phyloP scores from a whole-genome alignment of 2,888 invertebrate species.

The Lasioglossum villosulum region DNA sequence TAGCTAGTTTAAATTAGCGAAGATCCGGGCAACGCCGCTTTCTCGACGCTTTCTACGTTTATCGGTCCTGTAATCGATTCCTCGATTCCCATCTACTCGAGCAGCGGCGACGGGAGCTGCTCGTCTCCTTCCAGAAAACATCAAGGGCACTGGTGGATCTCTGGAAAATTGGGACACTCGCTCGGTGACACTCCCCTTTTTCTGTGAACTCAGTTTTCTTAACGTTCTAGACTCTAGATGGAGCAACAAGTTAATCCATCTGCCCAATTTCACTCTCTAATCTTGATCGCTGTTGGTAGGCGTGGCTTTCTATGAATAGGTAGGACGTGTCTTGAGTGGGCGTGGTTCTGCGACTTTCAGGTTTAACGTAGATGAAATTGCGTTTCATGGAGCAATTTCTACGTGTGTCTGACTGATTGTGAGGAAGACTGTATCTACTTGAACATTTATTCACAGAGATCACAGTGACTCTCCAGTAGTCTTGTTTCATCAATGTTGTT shows the following conservation, averaged over 20 bases:
- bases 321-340: not conserved
- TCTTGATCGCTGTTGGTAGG: not conserved
- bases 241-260: not conserved
- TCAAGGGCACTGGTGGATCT: not conserved
- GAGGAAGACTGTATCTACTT: not conserved
- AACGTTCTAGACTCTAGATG: not conserved
- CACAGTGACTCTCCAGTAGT: not conserved
- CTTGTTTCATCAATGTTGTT: not conserved
- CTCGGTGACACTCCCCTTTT: not conserved
- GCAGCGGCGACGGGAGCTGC: not conserved
- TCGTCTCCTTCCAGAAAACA: not conserved
- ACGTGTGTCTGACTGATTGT: not conserved
- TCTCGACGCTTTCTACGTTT: not conserved
- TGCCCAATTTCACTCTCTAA: not conserved
- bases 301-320: not conserved
- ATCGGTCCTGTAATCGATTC: not conserved
- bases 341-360: not conserved
- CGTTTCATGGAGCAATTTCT: not conserved
- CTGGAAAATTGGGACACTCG: not conserved
- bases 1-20: slow-evolving; percentile 35
- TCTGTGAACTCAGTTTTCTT: not conserved
- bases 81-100: not conserved
- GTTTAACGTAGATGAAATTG: not conserved
- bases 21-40: not conserved
- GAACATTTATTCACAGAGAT: not conserved